phyloP scores from a whole-genome alignment of 2,113 vertebrate species.

The Jacana jacana region DNA sequence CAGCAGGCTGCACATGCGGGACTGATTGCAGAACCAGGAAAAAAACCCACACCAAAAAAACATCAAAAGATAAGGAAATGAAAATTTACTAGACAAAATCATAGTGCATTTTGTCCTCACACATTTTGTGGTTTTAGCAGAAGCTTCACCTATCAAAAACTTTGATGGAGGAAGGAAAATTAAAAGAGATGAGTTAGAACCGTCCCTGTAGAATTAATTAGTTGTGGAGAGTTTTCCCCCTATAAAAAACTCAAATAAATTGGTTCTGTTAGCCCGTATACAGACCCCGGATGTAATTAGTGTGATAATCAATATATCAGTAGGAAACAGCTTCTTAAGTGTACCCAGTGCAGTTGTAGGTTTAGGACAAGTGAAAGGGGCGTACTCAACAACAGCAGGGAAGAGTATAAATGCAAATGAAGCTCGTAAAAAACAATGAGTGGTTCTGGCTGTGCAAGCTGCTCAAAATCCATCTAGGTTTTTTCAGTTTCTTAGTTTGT shows the following conservation, averaged over 20 bases:
- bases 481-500: too few species aligned
- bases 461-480: slow-evolving; percentile 40
- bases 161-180: not conserved
- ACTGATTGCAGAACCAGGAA: not conserved
- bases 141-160: not conserved
- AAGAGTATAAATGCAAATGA: slow-evolving; percentile 72
- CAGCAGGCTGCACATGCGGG: not conserved
- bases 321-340: slow-evolving; percentile 72
- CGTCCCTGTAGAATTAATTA: slow-evolving; percentile 77
- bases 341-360: slow-evolving; percentile 67
- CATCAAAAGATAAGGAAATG: not conserved
- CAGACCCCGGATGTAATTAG: slow-evolving; percentile 79
- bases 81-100: not conserved
- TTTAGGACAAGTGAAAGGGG: slow-evolving; percentile 71
- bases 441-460: slow-evolving; percentile 55
- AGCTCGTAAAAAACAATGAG: slow-evolving; percentile 70
- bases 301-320: slow-evolving; percentile 84
- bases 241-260: slow-evolving; percentile 60
- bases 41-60: too few species aligned
- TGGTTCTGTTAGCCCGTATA: slow-evolving; percentile 76
- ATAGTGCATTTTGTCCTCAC: not conserved
- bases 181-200: not conserved
- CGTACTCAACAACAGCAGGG: slow-evolving; percentile 65
- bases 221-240: slow-evolving; percentile 54
- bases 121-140: not conserved